Evolutionary conservation across 2,797 vertebrate species (phyloP), one percentile per base, ranked within the genome.

Genomic region (Mareca penelope): DNA sequence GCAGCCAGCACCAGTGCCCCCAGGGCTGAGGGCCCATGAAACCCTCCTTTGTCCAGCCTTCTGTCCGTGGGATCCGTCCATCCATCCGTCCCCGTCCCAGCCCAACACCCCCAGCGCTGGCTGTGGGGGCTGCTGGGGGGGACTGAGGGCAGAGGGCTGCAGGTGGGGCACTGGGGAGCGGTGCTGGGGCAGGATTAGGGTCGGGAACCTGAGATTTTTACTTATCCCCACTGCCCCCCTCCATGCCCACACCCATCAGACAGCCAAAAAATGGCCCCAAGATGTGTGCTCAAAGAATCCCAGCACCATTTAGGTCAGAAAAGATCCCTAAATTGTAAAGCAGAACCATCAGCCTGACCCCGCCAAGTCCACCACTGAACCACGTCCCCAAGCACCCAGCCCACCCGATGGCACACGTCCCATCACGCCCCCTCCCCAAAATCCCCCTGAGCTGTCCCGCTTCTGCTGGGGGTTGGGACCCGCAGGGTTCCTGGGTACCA

Each of bases 191-290:
- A 29, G 67, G 81, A 37, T 64, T 37, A 16, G 3, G 6, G 55
- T 8, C 79, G 50, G 44, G 21, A 56, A 39, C 8, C 44, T 8
- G 65, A 72, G 42, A 24, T 19, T 37, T 59, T 15, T 42, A 61
- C 29, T 83, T 52, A 39, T 56, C 68, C 53, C 63, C 28, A 26
- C 78, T 76, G 78, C 13, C 31, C 29, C 24, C 57, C 11, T 35
- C 65, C 0, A 0, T 52, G 53, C 31, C 53, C 11, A 2, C 2
- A 4, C 35, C 11, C 2, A 1, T 48, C 46, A 84, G 57, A 52
- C 61, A 78, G 61, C 42, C 59, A 48, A 82, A 63, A 33, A 90
- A 61, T 31, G 35, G 22, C 19, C 39, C 17, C 1, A 4, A 15
- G 33, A 35, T 29, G 5, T 19, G 6, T 26, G 10, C 21, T 37